A percentile compares a stretch with the other conserved stretches of the same genome.
phyloP scores from a whole-genome alignment of 1,140 invertebrate species.

The Aphis craccivora region DNA sequence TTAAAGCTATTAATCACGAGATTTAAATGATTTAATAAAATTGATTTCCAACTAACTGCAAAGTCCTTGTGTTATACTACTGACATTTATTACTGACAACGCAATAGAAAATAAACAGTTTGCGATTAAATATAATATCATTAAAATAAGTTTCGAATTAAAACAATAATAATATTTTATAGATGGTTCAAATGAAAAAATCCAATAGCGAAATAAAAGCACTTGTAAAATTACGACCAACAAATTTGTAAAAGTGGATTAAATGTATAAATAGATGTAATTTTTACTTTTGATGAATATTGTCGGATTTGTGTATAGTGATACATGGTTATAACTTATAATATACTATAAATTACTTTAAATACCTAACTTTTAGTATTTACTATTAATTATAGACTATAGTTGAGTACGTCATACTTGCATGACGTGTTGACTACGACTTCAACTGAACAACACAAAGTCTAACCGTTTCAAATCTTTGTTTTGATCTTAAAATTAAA shows the following conservation, averaged over 20 bases:
- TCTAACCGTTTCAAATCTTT: not conserved
- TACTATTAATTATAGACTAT: not conserved
- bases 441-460: not conserved
- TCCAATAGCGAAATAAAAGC: not conserved
- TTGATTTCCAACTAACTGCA: not conserved
- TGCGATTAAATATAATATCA: not conserved
- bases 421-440: not conserved
- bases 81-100: not conserved
- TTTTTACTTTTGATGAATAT: no score
- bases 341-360: no score
- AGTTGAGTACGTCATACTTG: not conserved
- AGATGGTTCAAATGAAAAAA: not conserved
- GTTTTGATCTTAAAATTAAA: not conserved
- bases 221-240: not conserved
- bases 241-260: no score
- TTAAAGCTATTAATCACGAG: not conserved
- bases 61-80: not conserved
- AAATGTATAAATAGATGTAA: no score
- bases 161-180: not conserved
- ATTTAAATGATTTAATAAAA: slow-evolving; percentile 17
- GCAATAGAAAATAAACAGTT: not conserved
- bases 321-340: no score
- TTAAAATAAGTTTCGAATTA: not conserved
- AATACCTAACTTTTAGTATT: no score
- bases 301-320: no score